These are phyloP conservation scores for Cheilosia pagana DNA, from an alignment of 2,888 invertebrate species.

Conservation along the genomic window DNA sequence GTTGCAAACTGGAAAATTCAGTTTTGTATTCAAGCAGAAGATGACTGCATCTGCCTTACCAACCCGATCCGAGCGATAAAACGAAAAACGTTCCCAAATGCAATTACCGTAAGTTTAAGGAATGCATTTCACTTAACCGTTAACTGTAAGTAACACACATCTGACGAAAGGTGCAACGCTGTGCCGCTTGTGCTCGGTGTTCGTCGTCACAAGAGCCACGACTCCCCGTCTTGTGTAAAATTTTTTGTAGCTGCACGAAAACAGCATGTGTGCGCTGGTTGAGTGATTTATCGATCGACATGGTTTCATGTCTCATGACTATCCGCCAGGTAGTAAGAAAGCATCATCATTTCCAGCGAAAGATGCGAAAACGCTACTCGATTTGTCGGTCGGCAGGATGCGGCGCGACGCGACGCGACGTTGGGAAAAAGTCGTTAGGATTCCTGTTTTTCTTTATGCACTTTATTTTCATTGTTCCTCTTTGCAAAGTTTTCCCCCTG, in stretches of 20 bases:
- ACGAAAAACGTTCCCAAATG: not conserved
- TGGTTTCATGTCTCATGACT: not conserved
- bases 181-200: not conserved
- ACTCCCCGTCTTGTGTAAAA: not conserved
- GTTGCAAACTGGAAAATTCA: constrained; percentile 11
- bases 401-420: not conserved
- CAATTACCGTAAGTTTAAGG: constrained; percentile 22
- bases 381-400: constrained; percentile 5
- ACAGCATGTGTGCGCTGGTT: not conserved
- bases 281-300: constrained; percentile 20
- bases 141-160: constrained; percentile 17
- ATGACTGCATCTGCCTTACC: not conserved
- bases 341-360: not conserved
- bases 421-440: constrained; percentile 12
- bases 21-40: not conserved
- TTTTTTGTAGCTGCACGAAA: not conserved
- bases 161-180: constrained; percentile 5
- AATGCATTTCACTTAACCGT: constrained; percentile 26
- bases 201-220: not conserved
- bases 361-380: constrained; percentile 10
- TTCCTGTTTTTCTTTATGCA: constrained; percentile 5
- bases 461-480: not conserved
- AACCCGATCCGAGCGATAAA: not conserved
- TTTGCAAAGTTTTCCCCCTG: not conserved
- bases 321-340: constrained; percentile 1